Evolutionary conservation across 2,888 invertebrate species (phyloP).

Genomic region (Ichneumon xanthorius): DNA sequence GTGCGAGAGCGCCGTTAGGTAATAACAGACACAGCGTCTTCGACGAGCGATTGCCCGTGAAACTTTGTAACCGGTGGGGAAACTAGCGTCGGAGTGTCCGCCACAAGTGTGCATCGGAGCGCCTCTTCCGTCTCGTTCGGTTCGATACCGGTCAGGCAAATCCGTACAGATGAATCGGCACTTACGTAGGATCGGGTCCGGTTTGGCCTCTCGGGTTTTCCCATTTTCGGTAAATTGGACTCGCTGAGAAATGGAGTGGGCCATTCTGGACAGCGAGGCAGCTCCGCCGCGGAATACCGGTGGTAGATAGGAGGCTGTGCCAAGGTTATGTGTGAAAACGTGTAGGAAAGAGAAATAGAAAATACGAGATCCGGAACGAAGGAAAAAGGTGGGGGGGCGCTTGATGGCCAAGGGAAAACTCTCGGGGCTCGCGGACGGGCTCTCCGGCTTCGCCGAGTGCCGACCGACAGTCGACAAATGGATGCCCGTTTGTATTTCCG

Average conservation of each 20-base stretch:
- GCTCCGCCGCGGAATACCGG: constrained; percentile 51
- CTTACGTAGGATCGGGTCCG: constrained; percentile 37
- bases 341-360: constrained; percentile 53
- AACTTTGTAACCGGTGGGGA: constrained; percentile 10
- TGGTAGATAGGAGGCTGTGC: constrained; percentile 23
- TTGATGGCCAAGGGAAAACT: constrained; percentile 37
- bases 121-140: neutral
- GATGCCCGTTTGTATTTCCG: constrained; percentile 79
- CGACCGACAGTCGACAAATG: constrained; percentile 81
- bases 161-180: constrained; percentile 74
- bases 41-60: constrained; percentile 12
- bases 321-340: constrained; percentile 28
- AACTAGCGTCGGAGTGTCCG: neutral
- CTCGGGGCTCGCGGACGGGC: constrained; percentile 40
- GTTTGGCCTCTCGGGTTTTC: constrained; percentile 40
- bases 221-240: constrained; percentile 81
- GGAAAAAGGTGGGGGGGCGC: constrained; percentile 28
- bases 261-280: constrained; percentile 41
- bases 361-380: constrained; percentile 15
- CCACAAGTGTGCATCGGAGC: neutral
- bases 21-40: neutral
- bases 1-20: constrained; percentile 9
- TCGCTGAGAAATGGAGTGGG: constrained; percentile 79
- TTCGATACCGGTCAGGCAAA: constrained; percentile 66
- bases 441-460: constrained; percentile 51